Evolutionary conservation across 2,113 vertebrate genomes (phyloP), one percentile per base, ranked within the genome.

Genomic region (Pangasianodon gigas): DNA sequence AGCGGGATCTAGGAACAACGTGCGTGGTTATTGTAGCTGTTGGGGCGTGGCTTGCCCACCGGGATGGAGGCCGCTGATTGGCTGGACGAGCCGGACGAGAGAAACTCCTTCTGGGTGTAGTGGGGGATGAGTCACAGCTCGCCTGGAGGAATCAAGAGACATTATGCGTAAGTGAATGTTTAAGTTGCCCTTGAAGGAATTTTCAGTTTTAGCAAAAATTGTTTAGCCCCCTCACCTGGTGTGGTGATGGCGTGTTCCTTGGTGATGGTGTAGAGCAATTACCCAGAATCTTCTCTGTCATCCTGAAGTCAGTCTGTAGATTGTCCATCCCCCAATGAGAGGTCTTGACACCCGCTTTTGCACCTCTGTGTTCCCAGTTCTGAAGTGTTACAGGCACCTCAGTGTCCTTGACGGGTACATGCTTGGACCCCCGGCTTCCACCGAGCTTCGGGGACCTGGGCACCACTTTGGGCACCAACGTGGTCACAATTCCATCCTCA

Each of bases 51-150:
- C 94, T 94, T 16, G 98, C 98, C 98, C 98, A 99, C 94, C 98
- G 95, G 92, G 98, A 98, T 19, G 98, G 98, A 46, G 97, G 96
- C 46, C 98, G 96, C 83, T 97, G 97, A 92, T 98, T 98, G 90
- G 98, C 97, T 80, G 98, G 98, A 87, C 97, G 97, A 29, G 98
- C 97, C 0, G 98, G 98, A 82, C 98, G 97, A 60, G 97, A 97
- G 95, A 99, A 99, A 83, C 95, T 96, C 94, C 95, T 97, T 67
- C 92, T 96, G 65, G 89, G 91, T 2, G 93, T 93, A 83, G 84
- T 93, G 51, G 91, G 93, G 94, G 94, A 92, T 32, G 89, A 62
- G 77, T 94, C 92, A 1, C 84, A 37, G 54, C 93, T 94, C 71
- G 89, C 87, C 96, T 96, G 77, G 14, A 91, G 46, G 24, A 91